Evolutionary conservation across 92 coral and sea anemone genomes (phyloP), one percentile per base, ranked within the genome.

Genomic region (Phenganax subtilis): DNA sequence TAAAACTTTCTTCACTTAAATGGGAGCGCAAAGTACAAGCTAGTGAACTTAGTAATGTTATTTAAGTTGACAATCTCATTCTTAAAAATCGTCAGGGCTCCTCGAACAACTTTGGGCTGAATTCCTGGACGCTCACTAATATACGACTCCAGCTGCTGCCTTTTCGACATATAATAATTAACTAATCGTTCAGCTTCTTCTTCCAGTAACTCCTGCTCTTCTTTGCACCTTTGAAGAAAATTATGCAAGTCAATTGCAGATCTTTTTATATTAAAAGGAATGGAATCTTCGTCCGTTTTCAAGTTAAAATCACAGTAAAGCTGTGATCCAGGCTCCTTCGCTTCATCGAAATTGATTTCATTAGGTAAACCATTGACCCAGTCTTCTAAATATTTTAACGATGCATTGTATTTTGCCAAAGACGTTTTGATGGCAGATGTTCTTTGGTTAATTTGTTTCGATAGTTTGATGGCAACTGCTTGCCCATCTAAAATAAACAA

Each of bases 281-380:
- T 51, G 58, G 47, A 12, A 27, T 72, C 57, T 3, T 25, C 30
- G 54, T 10, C 8, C 20, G 30, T 7, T 70, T 27, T 47, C 12
- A 31, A 9, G 30, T 51, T 72, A 72, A 72, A 72, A 51, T 72
- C 28, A 7, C n/a, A 8, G 57, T 72, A 72, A 3, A 72, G 57
- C 54, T 37, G 77, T 1, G 77, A 72, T 51, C 6, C 77, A 7
- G 77, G 77, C 14, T 72, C 77, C 25, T 72, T 72, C 7, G 77
- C 77, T 15, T 6, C 51, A 28, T 69, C 75, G 27, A 69, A 69
- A 6, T 30, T 1, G 51, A 69, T 10, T 69, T 69, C 51, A 17
- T 8, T 11, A 3, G 75, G 75, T 11, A 69, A 11, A 9, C 31
- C 30, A 0, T 10, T 51, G 16, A 69, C 15, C 52, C 52, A 69